These are phyloP conservation scores for Paramuricea clavata DNA, from an alignment of 92 coral and sea anemone species.

Conservation along the genomic window DNA sequence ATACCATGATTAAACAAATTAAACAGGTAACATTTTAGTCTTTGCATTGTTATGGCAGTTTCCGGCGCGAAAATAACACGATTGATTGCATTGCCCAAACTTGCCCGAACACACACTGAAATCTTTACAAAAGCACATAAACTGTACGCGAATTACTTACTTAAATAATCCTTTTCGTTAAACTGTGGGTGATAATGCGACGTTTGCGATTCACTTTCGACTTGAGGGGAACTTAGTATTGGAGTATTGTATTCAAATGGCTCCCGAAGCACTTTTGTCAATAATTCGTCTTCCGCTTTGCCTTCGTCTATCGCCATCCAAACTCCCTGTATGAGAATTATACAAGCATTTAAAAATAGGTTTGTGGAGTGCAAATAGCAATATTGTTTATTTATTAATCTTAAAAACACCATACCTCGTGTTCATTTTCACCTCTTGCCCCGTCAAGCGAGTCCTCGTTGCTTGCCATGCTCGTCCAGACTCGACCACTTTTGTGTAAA, in stretches of 20 bases:
- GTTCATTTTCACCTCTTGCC: background rate
- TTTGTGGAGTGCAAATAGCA: background rate
- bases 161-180: slow-evolving; percentile 84
- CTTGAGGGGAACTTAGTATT: slow-evolving; percentile 36
- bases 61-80: background rate
- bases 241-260: slow-evolving; percentile 76
- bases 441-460: background rate
- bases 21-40: background rate
- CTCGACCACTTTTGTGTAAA: background rate
- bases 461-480: background rate
- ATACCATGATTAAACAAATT: background rate
- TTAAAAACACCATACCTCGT: slow-evolving; percentile 21
- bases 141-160: slow-evolving; percentile 56
- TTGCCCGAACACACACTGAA: background rate
- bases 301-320: slow-evolving; percentile 61
- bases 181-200: slow-evolving; percentile 83
- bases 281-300: slow-evolving; percentile 45
- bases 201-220: slow-evolving; percentile 65
- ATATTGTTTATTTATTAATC: background rate
- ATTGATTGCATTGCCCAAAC: background rate
- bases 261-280: slow-evolving; percentile 79
- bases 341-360: background rate
- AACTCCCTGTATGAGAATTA: slow-evolving; percentile 43
- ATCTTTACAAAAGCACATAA: background rate
- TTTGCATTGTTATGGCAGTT: background rate